Percentiles rank a stretch among this genome's conserved stretches.
Conservation (phyloP, 2,113 vertebrate species). For the Corythoichthys haematopterus region DNA sequence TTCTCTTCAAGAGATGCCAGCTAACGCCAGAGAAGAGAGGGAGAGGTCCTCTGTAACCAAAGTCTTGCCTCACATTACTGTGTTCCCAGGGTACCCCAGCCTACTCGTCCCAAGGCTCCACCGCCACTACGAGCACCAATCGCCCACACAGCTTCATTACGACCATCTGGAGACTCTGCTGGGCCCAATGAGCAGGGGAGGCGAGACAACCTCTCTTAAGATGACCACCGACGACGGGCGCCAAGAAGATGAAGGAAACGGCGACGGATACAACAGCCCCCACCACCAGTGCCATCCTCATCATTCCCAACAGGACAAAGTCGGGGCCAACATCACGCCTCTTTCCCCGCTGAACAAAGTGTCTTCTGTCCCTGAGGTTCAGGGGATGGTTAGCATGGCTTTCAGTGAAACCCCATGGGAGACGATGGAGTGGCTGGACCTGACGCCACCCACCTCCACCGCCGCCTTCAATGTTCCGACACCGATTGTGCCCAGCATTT, state of each 20-base stretch:
- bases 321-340: conserved; percentile 78
- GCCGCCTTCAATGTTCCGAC: conserved; percentile 76
- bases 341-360: conserved; percentile 82
- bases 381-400: conserved; percentile 80
- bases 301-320: conserved; percentile 78
- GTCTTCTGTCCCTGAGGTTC: conserved; percentile 78
- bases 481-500: conserved; percentile 82
- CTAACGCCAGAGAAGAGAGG: conserved; percentile 87
- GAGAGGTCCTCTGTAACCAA: conserved; percentile 86
- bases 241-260: conserved; percentile 77
- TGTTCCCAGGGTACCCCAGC: conserved; percentile 74
- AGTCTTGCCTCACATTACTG: conserved; percentile 83
- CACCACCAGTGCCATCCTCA: conserved; percentile 79
- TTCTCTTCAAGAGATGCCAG: conserved; percentile 89
- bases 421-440: conserved; percentile 96
- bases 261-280: conserved; percentile 77
- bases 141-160: conserved; percentile 73
- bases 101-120: conserved; percentile 73
- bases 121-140: conserved; percentile 75
- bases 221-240: conserved; percentile 76
- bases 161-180: conserved; percentile 87
- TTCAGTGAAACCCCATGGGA: conserved; percentile 95
- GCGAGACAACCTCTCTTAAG: conserved; percentile 79
- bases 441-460: conserved; percentile 86
- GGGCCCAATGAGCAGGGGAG: conserved; percentile 76